Evolutionary conservation across 2,797 vertebrate species (phyloP), one percentile per base, ranked within the genome.

Genomic region (Denticeps clupeoides): DNA sequence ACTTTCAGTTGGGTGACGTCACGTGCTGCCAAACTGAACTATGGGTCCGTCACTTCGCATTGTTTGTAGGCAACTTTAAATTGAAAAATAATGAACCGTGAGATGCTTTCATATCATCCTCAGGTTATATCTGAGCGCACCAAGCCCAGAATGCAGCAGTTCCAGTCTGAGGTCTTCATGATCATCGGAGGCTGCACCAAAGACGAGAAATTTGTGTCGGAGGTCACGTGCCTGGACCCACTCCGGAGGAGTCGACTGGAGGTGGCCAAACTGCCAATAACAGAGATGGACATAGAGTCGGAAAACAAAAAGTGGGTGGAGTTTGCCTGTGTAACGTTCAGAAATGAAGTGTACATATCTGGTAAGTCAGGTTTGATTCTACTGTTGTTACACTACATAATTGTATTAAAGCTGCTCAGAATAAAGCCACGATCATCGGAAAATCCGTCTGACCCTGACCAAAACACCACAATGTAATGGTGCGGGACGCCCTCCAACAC

Each of bases 281-380:
- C 90, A 0, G 89, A 95, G 53, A 79, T 85, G 56, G 91, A 93
- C 58, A 68, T 77, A 1, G 91, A 97, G 60, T 82, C 72, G 19
- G 89, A 92, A 51, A 91, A 81, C 63, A 90, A 79, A 70, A 98
- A 96, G 74, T 97, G 93, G 94, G 91, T 98, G 79, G 94, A 98
- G 68, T 97, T 97, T 73, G 87, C 94, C 9, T 97, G 92, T 29
- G 71, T 91, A 62, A 95, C 90, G 1, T 88, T 97, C 59, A 89
- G 87, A 72, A 98, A 98, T 59, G 94, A 98, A 71, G 84, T 98
- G 49, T 98, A 90, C 71, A 88, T 98, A 69, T 93, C 91, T 23
- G 93, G 94, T 97, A 77, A 82, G 86, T 60, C 28, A 33, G 31
- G 2, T 29, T 45, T 45, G 27, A 35, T 11, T 33, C 8, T 24